Evolutionary conservation across 2,888 invertebrate species (phyloP), one percentile per base, ranked within the genome.

Genomic region (Sinelater perroti): DNA sequence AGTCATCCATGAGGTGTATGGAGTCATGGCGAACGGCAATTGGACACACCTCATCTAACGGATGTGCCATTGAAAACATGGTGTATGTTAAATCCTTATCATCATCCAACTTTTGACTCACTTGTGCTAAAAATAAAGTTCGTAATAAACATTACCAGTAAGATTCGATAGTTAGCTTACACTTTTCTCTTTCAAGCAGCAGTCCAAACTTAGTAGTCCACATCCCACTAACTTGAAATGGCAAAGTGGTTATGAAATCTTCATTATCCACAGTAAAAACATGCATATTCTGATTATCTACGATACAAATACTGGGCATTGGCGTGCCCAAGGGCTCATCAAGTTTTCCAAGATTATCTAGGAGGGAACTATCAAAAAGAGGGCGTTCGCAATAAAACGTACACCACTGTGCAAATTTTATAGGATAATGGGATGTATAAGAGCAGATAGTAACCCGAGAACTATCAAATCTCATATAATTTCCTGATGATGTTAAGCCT

Each of bases 11-110:
- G 66, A 87, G 84, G 50, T 84, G 83, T 0, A 85, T 73, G 0
- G 81, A 80, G 58, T 85, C 82, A 10, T 88, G 86, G 71, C 88
- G 89, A 60, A 88, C 82, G 4, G 92, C 78, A 24, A 96, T 85
- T 0, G 96, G 96, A 51, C 90, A 88, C 17, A 95, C 89, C 78
- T 97, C 96, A 75, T 97, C 93, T 47, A 96, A 79, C 0, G 96
- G 96, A 82, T 96, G 95, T 0, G 89, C 83, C 55, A 97, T 78
- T 5, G 94, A 93, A 76, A 93, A 97, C 40, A 95, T 83, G 0
- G 90, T 87, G 0, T 95, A 92, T 71, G 91, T 81, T 0, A 81
- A 80, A 44, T 84, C 80, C 18, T 57, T 61, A 44, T 65, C 51
- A n/a, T 54, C 42, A 14, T 38, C 21, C 5, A 30, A 1, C 10